Conservation (phyloP, 1,140 invertebrate genomes). For the Caerostris extrusa region DNA sequence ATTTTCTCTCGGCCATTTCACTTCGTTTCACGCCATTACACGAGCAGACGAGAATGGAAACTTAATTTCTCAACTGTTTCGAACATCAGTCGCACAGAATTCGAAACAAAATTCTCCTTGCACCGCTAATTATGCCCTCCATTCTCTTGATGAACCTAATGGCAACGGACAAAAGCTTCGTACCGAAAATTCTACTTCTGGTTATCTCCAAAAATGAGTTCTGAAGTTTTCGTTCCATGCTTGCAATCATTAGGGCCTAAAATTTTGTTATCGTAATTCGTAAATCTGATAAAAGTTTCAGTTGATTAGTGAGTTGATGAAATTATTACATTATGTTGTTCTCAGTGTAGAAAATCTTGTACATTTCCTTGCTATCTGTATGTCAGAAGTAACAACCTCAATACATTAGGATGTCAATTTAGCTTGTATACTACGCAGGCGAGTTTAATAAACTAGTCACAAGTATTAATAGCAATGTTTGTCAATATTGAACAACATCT, state of each 20-base stretch:
- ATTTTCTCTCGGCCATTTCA: background rate
- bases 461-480: no score
- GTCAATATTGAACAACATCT: no score
- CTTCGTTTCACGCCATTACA: constrained; percentile 1
- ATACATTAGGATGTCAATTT: background rate
- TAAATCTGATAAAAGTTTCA: constrained; percentile 24
- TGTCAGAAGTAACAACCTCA: background rate
- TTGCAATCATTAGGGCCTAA: background rate
- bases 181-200: constrained; percentile 12
- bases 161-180: background rate
- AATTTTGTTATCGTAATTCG: constrained; percentile 32
- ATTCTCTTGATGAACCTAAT: background rate
- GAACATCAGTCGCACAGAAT: background rate
- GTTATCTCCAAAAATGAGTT: constrained; percentile 1
- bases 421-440: background rate
- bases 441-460: background rate
- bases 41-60: background rate
- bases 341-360: background rate
- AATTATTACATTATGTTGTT: constrained; percentile 5
- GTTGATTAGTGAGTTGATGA: background rate
- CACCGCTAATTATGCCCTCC: constrained; percentile 4
- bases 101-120: constrained; percentile 16
- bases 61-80: constrained; percentile 43
- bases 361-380: background rate
- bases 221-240: constrained; percentile 1